These are phyloP conservation scores for Apamea epomidion DNA, from an alignment of 2,888 invertebrate genomes.

Conservation along the genomic window DNA sequence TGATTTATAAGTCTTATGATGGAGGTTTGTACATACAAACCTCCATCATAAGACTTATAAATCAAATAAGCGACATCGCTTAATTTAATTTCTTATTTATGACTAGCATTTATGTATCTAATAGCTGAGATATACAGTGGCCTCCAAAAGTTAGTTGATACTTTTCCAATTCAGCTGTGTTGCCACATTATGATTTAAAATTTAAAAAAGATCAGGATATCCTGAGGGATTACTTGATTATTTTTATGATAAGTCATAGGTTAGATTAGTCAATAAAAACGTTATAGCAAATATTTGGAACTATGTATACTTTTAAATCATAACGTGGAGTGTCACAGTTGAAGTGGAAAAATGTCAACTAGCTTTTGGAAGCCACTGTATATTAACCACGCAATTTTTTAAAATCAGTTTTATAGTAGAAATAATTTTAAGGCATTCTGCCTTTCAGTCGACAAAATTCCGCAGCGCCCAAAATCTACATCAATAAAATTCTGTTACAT, in stretches of 20 bases:
- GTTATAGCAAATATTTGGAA: background rate
- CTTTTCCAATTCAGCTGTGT: background rate
- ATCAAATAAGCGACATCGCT: too few relatives aligned
- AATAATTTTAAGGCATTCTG: background rate
- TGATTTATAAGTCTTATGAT: background rate
- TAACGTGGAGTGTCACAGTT: background rate
- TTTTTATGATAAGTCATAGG: background rate
- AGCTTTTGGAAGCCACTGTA: background rate
- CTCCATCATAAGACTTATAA: too few relatives aligned
- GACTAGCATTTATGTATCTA: background rate
- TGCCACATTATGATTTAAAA: background rate
- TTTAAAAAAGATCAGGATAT: background rate
- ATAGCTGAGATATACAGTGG: background rate
- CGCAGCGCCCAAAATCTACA: conserved; percentile 5
- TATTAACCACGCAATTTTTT: too few relatives aligned
- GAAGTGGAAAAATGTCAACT: background rate
- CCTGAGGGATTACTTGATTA: background rate
- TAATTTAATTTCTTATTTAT: background rate
- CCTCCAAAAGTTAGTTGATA: background rate
- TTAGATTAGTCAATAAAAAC: background rate
- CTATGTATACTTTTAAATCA: background rate
- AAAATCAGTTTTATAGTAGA: background rate
- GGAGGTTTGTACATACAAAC: too few relatives aligned
- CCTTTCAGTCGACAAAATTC: background rate
- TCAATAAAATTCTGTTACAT: conserved; percentile 32